A percentile compares a stretch with the other conserved stretches of the same genome.
phyloP scores from a whole-genome alignment of 2,113 vertebrate species.

The Halcyon malimbica region DNA sequence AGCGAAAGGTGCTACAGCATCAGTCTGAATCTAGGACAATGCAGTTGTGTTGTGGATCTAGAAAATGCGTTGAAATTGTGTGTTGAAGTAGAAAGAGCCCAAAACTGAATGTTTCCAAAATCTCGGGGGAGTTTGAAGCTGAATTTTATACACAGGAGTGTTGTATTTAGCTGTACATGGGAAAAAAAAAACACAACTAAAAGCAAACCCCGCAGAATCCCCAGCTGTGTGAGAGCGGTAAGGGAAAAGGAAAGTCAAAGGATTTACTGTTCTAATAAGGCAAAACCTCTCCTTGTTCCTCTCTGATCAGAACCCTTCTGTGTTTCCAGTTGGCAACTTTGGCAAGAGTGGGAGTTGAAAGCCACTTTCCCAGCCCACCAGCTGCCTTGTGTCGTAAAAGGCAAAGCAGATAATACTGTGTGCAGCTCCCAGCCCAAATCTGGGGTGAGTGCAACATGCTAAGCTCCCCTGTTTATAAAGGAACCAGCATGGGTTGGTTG shows the following conservation, averaged over 20 bases:
- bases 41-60: fast-evolving
- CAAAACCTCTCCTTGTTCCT: neutral
- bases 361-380: neutral
- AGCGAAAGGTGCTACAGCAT: neutral
- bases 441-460: neutral
- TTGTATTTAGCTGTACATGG: neutral
- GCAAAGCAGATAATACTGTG: neutral
- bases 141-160: neutral
- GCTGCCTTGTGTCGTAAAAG: neutral
- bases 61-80: neutral
- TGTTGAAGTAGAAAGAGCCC: neutral
- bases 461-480: neutral
- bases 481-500: neutral
- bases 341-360: constrained; percentile 7
- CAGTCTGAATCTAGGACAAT: neutral
- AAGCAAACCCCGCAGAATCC: neutral
- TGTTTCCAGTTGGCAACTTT: constrained; percentile 1
- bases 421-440: neutral
- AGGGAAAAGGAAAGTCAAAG: neutral
- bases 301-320: constrained; percentile 1
- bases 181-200: neutral
- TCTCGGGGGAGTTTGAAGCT: neutral
- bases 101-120: neutral
- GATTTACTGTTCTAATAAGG: neutral
- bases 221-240: neutral